Percentiles rank a stretch among this genome's conserved stretches.
Evolutionary conservation across 2,113 vertebrate genomes (phyloP).

Genomic region (Brevimyrus niger): DNA sequence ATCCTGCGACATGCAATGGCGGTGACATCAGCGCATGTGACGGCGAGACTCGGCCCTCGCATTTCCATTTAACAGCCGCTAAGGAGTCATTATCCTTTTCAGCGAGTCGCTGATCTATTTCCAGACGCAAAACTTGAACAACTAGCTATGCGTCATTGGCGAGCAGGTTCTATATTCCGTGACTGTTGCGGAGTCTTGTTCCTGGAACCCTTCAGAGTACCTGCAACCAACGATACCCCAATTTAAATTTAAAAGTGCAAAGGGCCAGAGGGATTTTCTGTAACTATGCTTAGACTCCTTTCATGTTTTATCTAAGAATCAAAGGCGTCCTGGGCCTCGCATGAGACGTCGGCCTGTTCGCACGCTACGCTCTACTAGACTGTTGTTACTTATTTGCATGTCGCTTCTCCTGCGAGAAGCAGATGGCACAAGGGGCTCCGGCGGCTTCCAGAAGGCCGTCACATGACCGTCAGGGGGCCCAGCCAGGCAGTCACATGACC

Average conservation of each 20-base stretch:
- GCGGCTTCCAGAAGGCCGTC: too few relatives aligned
- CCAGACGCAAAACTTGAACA: not conserved
- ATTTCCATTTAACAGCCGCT: not conserved
- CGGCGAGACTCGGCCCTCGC: not conserved
- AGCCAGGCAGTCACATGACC: too few relatives aligned
- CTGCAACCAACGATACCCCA: not conserved
- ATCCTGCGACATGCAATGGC: not conserved
- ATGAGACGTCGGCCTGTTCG: not conserved
- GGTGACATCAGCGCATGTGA: not conserved
- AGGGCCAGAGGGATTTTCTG: not conserved
- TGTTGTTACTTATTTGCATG: conserved; percentile 33
- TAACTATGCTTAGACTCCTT: not conserved
- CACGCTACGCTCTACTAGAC: not conserved
- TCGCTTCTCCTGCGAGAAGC: conserved; percentile 26
- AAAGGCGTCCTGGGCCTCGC: not conserved
- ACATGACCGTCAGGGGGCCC: too few relatives aligned
- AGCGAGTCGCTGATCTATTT: not conserved
- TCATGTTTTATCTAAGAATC: not conserved
- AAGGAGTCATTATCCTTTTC: not conserved
- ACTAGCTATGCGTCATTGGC: not conserved
- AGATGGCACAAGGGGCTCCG: conserved; percentile 40
- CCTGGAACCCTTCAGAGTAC: not conserved
- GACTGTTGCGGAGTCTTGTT: not conserved
- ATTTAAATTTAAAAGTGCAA: not conserved
- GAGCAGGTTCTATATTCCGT: not conserved